These are phyloP conservation scores for Euclidia mi DNA, from an alignment of 2,888 invertebrate genomes.

Conservation along the genomic window DNA sequence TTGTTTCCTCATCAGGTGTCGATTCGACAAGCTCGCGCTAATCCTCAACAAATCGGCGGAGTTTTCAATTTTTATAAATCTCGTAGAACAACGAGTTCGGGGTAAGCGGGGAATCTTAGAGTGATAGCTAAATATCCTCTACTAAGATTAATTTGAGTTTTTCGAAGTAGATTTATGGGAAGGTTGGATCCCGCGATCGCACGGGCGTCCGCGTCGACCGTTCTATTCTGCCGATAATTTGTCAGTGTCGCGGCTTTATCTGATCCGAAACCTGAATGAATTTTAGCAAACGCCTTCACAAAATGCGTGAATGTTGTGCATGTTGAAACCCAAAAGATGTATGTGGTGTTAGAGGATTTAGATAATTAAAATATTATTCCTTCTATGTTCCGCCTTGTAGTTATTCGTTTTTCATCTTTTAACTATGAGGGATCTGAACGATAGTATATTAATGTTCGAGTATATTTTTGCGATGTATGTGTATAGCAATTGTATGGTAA, in stretches of 20 bases:
- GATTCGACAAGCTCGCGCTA: slow-evolving; percentile 23
- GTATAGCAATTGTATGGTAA: too few species aligned
- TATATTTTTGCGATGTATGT: too few species aligned
- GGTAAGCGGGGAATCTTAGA: slow-evolving; percentile 41
- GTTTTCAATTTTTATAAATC: slow-evolving; percentile 51
- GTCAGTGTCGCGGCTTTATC: slow-evolving; percentile 79
- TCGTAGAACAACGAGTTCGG: slow-evolving; percentile 35
- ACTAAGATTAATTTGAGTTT: slow-evolving; percentile 82
- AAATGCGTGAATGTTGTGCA: slow-evolving; percentile 42
- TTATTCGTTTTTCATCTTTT: too few species aligned
- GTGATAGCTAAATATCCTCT: slow-evolving; percentile 63
- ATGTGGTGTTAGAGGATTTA: slow-evolving; percentile 25
- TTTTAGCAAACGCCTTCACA: slow-evolving; percentile 61
- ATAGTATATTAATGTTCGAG: too few species aligned
- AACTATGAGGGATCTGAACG: too few species aligned
- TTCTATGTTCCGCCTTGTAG: too few species aligned
- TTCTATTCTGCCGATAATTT: slow-evolving; percentile 73
- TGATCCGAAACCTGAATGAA: slow-evolving; percentile 77
- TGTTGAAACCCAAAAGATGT: slow-evolving; percentile 40
- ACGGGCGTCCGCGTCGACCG: too few species aligned
- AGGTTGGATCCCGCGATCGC: slow-evolving; percentile 71
- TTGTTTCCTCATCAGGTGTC: too few species aligned
- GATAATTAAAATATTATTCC: background rate
- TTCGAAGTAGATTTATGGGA: slow-evolving; percentile 80
- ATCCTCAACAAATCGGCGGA: slow-evolving; percentile 27